Base-by-base conservation (phyloP, 2,888 invertebrate species). In the Colletes collaris region DNA sequence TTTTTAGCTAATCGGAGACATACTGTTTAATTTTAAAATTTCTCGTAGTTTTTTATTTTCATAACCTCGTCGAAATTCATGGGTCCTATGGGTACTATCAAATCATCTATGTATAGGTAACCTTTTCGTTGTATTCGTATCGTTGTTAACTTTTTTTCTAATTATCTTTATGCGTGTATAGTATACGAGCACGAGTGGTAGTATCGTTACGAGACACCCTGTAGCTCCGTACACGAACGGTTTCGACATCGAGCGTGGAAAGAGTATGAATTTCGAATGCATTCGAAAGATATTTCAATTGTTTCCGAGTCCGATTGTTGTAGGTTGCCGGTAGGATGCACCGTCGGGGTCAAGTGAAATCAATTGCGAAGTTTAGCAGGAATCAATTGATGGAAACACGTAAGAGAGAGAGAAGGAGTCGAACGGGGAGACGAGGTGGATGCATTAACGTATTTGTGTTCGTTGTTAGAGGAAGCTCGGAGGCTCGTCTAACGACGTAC, bases 401-500 rank as follows among this genome's bases (percentile, higher is more conserved):
- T 60, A 68, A 65, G 50, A 37, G 53, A 49, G 53, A 49, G 35
- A 35, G 49, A 53, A 55, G 72, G 52, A 60, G 49, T 27, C 10
- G 55, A 52, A 63, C 37, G 76, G 73, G 53, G 64, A 27, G 63
- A 56, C 52, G 72, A 68, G 74, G 58, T 46, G 56, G 46, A 58
- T 52, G 63, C 60, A 74, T 66, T 56, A 72, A 72, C 65, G 71
- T 83, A 67, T 73, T 65, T 66, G 70, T 65, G 66, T 79, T 74
- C 59, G 66, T 67, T 66, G 65, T 73, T 81, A 70, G 69, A 73
- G 74, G 79, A 75, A 84, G 73, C 78, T 69, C 83, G 88, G 89
- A 91, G 91, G 90, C 90, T 91, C 90, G 89, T 87, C 89, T 83
- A 69, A 75, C 86, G 73, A 81, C 86, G 86, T 78, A 86, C 82